Conservation (phyloP, 2,113 vertebrate genomes). For the Podocnemis expansa region DNA sequence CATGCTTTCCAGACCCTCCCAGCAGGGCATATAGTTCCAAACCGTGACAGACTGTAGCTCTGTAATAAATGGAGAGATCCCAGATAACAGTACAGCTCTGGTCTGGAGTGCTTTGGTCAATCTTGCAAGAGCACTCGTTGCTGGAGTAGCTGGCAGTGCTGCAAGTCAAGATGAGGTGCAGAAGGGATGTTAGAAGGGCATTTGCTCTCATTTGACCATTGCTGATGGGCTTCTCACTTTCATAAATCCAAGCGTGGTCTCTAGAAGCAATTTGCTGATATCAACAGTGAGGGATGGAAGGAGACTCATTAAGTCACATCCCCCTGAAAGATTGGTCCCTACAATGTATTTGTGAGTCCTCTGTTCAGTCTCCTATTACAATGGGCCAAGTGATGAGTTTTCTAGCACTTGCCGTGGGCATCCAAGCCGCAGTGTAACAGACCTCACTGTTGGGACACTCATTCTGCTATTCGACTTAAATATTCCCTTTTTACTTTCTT, state of each 20-base stretch:
- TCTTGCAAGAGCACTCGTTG: neutral
- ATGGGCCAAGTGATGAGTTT: neutral
- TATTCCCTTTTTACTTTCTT: rapidly evolving
- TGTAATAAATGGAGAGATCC: neutral
- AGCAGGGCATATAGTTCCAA: neutral
- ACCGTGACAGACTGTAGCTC: neutral
- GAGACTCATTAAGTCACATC: neutral
- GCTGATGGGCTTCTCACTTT: neutral
- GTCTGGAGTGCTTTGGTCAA: neutral
- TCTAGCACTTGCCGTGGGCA: rapidly evolving
- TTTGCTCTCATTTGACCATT: neutral
- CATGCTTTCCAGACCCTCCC: neutral
- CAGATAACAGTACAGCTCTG: neutral
- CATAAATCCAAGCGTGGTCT: neutral
- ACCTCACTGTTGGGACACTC: neutral
- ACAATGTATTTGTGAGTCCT: neutral
- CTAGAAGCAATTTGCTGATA: neutral
- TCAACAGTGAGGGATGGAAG: neutral
- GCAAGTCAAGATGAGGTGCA: neutral
- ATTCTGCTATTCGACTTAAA: rapidly evolving
- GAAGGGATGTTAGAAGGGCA: neutral
- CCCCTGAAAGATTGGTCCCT: neutral
- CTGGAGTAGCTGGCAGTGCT: neutral
- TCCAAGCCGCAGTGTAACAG: rapidly evolving
- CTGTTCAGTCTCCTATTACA: neutral